Evolutionary conservation across 2,113 vertebrate species (phyloP), one percentile per base, ranked within the genome.

Genomic region (Zeus faber): DNA sequence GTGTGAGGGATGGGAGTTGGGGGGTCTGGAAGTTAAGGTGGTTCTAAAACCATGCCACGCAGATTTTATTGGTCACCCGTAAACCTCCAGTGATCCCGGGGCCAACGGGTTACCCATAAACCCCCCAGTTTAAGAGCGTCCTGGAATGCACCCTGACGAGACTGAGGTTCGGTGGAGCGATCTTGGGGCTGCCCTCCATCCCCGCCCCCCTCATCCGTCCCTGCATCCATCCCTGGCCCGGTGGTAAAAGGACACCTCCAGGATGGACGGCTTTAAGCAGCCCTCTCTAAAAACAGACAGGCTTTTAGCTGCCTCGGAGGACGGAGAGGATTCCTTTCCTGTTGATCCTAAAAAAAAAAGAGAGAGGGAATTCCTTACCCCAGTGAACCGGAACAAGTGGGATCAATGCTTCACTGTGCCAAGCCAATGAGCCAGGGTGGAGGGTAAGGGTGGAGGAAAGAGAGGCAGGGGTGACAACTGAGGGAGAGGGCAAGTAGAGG

Each of bases 341-440:
- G 76, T 66, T 79, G 75, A 74, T 82, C 62, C 58, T 23, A 58
- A 48, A n/a, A 2, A 23, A 60, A 52, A 58, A 48, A n/a, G 2
- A 23, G 58, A 52, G 33, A 48, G 62, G 39, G 75, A 77, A 83
- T 85, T 82, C 77, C 80, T 77, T 72, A 56, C 62, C 16, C 74
- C 60, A 72, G 46, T 85, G 84, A 89, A 75, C 85, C 88, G 62
- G 80, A 88, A 87, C 86, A 66, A 74, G 78, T 69, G 43, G 72
- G 79, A 88, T 79, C 79, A 83, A 46, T 43, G 50, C 69, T 55
- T 72, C 41, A 58, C 54, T 54, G 50, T 23, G 22, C 54, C 21
- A 4, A 66, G 29, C 48, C 55, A 54, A 13, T 56, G 49, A 76
- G 67, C 37, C n/a, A 33, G 29, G 10, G 4, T 46, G 33, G 58